Evolutionary conservation across 2,888 invertebrate species (phyloP), one percentile per base, ranked within the genome.

Genomic region (Cryptocheilus praepositus): DNA sequence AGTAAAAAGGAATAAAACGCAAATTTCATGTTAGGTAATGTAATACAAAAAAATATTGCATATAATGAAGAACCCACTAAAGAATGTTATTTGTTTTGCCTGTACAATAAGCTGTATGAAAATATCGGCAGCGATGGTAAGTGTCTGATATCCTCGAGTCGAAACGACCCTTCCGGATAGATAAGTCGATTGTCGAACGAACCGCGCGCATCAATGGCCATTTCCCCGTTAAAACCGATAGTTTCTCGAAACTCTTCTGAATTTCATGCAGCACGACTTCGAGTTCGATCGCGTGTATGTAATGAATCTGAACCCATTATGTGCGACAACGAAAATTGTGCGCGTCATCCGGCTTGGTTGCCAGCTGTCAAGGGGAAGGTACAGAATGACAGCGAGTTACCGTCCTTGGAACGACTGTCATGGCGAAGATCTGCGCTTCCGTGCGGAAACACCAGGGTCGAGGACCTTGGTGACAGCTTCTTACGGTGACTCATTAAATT

Each of bases 291-390:
- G 82, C 83, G 77, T 82, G 81, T 76, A 73, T 70, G 79, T 84
- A 83, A 83, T 77, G 79, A 79, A 82, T 70, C 73, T 64, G 70
- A 78, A 78, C 76, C 83, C 81, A 82, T 83, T 82, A 82, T 65
- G 55, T 72, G 59, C 59, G n/a, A 64, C 61, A 76, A 74, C 74
- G 70, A 75, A 61, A 74, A 74, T 77, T 72, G 71, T 67, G 28
- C 67, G 75, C 76, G 78, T 75, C 76, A 72, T 77, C 77, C 72
- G 77, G 76, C 59, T 51, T 49, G 18, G 21, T 21, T 57, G 69
- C 62, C 70, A 67, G 67, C 70, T 77, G 76, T 73, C 76, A 72
- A 68, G 66, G 67, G 67, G 59, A 67, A 51, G 70, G 76, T 69
- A 68, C 71, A 67, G 61, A 66, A 66, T 69, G 71, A 74, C 77